Conservation (phyloP, 2,888 invertebrate genomes). For the Rhyacophila evoluta region DNA sequence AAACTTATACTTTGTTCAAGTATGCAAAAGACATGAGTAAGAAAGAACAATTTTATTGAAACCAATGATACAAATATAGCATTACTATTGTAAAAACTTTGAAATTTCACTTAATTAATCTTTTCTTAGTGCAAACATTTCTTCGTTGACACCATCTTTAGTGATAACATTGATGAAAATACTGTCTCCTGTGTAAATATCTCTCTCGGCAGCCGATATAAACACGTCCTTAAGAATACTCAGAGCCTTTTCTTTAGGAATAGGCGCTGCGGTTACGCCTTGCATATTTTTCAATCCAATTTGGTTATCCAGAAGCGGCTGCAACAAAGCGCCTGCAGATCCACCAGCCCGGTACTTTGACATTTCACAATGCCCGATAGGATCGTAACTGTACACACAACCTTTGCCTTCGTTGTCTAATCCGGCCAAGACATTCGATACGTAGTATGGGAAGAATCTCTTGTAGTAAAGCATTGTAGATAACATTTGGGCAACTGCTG, state of each 20-base stretch:
- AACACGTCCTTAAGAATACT: constrained; percentile 94
- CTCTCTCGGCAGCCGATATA: constrained; percentile 97
- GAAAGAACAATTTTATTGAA: not conserved
- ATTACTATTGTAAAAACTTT: not conserved
- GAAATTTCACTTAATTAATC: constrained; percentile 74
- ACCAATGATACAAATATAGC: constrained; percentile 14
- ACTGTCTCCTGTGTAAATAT: constrained; percentile 96
- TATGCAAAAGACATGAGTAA: not conserved
- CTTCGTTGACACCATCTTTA: constrained; percentile 83
- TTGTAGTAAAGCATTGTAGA: constrained; percentile 96
- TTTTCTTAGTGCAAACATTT: constrained; percentile 84
- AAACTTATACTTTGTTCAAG: no score
- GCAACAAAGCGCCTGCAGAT: constrained; percentile 88
- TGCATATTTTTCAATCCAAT: constrained; percentile 91
- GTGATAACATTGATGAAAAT: constrained; percentile 89
- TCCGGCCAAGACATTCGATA: constrained; percentile 94
- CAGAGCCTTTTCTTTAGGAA: constrained; percentile 85
- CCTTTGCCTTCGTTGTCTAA: constrained; percentile 94
- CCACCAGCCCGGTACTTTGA: constrained; percentile 90
- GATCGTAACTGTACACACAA: constrained; percentile 96
- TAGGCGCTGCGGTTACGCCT: constrained; percentile 72
- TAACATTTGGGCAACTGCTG: constrained; percentile 95
- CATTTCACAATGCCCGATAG: constrained; percentile 94
- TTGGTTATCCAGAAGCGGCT: constrained; percentile 97
- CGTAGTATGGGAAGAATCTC: constrained; percentile 98